Percentiles rank a stretch among this genome's conserved stretches.
phyloP scores from a whole-genome alignment of 2,888 invertebrate species.

The Fragum fragum region DNA sequence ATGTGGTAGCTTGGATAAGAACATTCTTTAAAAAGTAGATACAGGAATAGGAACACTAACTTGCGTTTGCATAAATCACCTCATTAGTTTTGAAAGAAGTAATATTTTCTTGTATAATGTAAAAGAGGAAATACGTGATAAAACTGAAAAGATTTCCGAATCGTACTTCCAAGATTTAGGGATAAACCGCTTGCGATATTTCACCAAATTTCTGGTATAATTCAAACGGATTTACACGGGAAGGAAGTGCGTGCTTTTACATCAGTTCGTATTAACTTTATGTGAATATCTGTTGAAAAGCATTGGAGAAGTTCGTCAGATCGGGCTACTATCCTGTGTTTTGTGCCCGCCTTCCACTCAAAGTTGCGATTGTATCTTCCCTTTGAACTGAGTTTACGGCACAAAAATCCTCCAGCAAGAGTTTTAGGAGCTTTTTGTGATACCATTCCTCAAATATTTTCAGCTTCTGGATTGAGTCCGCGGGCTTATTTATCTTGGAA shows the following conservation, averaged over 20 bases:
- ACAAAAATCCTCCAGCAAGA: neutral
- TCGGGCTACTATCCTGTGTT: constrained; percentile 27
- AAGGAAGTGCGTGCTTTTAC: constrained; percentile 25
- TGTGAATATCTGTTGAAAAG: constrained; percentile 40
- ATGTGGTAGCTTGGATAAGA: neutral
- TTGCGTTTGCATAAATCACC: neutral
- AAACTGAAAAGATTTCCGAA: neutral
- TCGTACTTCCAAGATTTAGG: neutral
- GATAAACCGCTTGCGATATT: constrained; percentile 16
- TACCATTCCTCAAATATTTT: constrained; percentile 26
- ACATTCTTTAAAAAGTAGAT: neutral
- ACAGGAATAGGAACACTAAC: neutral
- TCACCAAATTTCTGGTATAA: constrained; percentile 20
- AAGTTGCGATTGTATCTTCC: neutral
- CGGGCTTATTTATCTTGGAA: constrained; percentile 16
- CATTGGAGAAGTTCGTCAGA: constrained; percentile 20
- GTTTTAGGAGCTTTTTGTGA: constrained; percentile 10
- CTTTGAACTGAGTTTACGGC: constrained; percentile 6
- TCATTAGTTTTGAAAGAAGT: neutral
- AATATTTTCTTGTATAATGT: neutral
- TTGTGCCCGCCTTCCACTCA: constrained; percentile 42
- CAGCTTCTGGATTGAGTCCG: constrained; percentile 21
- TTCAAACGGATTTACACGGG: constrained; percentile 28
- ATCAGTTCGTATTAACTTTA: constrained; percentile 44
- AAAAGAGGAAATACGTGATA: neutral